Percentiles rank a stretch among this genome's conserved stretches.
These are phyloP conservation scores for Geotrupes spiniger DNA, from an alignment of 2,888 invertebrate genomes.

Conservation along the genomic window DNA sequence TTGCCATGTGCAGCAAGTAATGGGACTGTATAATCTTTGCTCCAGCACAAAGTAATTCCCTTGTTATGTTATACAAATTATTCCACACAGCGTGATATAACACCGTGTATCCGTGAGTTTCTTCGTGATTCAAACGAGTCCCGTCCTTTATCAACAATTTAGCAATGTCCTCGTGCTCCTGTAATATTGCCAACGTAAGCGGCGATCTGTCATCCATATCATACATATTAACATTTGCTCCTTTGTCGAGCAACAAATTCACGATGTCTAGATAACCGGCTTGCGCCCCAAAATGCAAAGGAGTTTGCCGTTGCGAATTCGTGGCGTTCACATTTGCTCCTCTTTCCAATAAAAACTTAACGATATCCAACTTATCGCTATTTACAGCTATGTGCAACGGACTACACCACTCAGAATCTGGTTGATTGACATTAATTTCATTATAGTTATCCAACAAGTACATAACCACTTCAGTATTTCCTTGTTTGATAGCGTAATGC, in stretches of 20 bases:
- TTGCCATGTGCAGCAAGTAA: conserved; percentile 66
- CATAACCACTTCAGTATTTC: conserved; percentile 60
- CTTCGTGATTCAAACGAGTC: conserved; percentile 66
- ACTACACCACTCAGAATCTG: conserved; percentile 63
- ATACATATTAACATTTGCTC: conserved; percentile 44
- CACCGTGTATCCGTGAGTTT: conserved; percentile 68
- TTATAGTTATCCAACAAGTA: conserved; percentile 52
- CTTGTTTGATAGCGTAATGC: conserved; percentile 71
- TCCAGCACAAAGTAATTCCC: conserved; percentile 60
- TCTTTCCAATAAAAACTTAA: conserved; percentile 54
- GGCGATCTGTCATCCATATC: conserved; percentile 52
- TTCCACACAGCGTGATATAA: conserved; percentile 70
- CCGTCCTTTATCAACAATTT: conserved; percentile 56
- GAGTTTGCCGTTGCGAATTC: conserved; percentile 38
- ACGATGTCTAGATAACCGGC: conserved; percentile 27
- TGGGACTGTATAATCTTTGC: conserved; percentile 70
- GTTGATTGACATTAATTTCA: conserved; percentile 64
- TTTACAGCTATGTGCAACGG: conserved; percentile 66
- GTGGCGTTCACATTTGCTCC: conserved; percentile 62
- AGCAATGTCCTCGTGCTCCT: conserved; percentile 48
- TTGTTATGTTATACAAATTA: conserved; percentile 58
- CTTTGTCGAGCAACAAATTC: conserved; percentile 43
- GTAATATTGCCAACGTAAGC: conserved; percentile 49
- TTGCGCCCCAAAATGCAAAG: conserved; percentile 47
- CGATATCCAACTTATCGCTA: conserved; percentile 58